Base-by-base conservation (phyloP, 2,888 invertebrate genomes). In the Limenitis camilla region DNA sequence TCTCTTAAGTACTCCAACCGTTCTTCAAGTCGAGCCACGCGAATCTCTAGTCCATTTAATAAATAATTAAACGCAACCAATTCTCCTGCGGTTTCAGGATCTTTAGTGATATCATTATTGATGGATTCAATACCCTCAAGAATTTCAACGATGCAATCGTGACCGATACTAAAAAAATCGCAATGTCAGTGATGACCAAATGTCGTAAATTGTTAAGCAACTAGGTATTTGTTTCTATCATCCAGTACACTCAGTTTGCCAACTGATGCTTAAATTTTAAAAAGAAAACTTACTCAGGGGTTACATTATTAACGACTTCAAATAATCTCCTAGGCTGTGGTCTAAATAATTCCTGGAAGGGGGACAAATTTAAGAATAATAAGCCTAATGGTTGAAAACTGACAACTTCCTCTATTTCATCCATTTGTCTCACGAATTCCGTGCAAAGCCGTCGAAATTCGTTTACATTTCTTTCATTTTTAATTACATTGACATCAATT, bases 1-100 rank as follows among this genome's bases (percentile, higher is more conserved):
- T 96, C 95, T 61, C 94, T 92, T 5, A 94, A 90, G 70, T 96
- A 94, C 69, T 95, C 94, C 5, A 95, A 82, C 31, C 91, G 89
- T 41, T 89, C 84, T 69, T 96, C 95, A 67, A 97, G 88, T 28
- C 81, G 82, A 28, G 92, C 91, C 48, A 96, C 90, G 67, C 92
- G 89, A 2, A 85, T 72, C 60, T 91, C 90, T 8, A 92, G 83
- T 5, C 90, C 89, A 52, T 95, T 93, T 45, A 95, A 70, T 80
- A 94, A 91, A 42, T 87, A 89, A 52, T 95, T 89, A 65, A 91
- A 93, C 9, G 89, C 89, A 0, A 94, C 94, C 66, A 91, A 90
- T 61, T 95, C 94, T 0, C 90, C 83, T 0, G 96, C 95, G 0
- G 90, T 89, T 33, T 89, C 81, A 0, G 96, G 96, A 49, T 91